Evolutionary conservation across 2,888 invertebrate species (phyloP).

Genomic region (Chymomyza procnemis): DNA sequence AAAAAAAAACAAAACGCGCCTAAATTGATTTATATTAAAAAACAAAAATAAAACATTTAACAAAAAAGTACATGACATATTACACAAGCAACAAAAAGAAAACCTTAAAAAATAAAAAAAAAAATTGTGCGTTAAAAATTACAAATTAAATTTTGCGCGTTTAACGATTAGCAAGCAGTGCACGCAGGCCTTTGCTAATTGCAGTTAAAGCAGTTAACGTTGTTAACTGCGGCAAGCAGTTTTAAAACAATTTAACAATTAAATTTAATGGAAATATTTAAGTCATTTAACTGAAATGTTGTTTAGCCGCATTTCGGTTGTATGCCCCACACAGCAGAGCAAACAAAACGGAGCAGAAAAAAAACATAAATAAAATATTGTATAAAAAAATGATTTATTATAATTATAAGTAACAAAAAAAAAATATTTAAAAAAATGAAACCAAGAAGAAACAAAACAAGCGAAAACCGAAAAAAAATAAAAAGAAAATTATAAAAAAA

Average conservation of each 20-base stretch:
- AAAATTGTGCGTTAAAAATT: constrained; percentile 10
- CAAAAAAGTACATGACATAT: constrained; percentile 31
- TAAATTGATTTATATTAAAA: constrained; percentile 42
- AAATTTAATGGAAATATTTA: constrained; percentile 43
- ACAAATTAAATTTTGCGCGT: constrained; percentile 3
- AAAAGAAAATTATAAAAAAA: constrained; percentile 67
- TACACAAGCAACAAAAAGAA: constrained; percentile 13
- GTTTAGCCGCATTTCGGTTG: background rate
- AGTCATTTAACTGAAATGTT: constrained; percentile 2
- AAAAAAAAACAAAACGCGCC: constrained; percentile 31
- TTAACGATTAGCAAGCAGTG: constrained; percentile 44
- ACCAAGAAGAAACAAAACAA: constrained; percentile 45
- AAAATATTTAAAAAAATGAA: constrained; percentile 12
- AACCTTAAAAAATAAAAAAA: background rate
- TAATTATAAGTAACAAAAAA: constrained; percentile 56
- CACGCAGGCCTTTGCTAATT: constrained; percentile 62
- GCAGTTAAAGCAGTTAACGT: constrained; percentile 63
- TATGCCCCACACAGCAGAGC: constrained; percentile 8
- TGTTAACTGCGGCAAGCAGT: constrained; percentile 65
- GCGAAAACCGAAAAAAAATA: constrained; percentile 64
- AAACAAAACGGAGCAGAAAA: constrained; percentile 40
- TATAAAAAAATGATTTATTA: constrained; percentile 72
- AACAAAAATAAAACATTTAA: background rate
- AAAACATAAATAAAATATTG: constrained; percentile 64
- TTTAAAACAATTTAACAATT: constrained; percentile 60